Conservation (phyloP, 2,888 invertebrate genomes). For the Philhelius pedissequus region DNA sequence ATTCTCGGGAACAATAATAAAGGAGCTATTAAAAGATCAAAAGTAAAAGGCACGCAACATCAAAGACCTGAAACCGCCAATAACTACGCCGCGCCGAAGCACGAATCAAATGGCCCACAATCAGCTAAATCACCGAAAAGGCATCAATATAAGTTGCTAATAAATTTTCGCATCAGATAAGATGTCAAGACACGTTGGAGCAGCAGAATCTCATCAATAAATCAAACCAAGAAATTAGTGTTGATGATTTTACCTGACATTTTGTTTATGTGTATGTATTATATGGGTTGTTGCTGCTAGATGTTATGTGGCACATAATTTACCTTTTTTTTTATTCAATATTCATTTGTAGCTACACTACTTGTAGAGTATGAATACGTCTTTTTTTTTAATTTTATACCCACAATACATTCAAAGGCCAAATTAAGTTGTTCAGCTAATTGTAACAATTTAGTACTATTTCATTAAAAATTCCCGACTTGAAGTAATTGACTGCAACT, state of each 20-base stretch:
- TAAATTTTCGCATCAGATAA: conserved; percentile 66
- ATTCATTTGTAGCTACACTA: not conserved
- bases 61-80: conserved; percentile 50
- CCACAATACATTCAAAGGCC: no score
- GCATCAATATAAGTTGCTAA: conserved; percentile 64
- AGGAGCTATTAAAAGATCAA: conserved; percentile 60
- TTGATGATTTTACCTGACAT: conserved; percentile 41
- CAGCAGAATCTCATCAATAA: conserved; percentile 47
- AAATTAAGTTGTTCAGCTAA: no score
- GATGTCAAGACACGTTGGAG: not conserved
- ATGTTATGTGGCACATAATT: not conserved
- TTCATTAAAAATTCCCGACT: no score
- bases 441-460: no score
- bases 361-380: not conserved
- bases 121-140: conserved; percentile 60
- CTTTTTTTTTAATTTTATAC: not conserved
- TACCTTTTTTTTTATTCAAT: not conserved
- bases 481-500: no score
- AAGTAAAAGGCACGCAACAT: conserved; percentile 42
- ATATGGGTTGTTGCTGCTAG: not conserved
- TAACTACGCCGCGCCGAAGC: conserved; percentile 47
- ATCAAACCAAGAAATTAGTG: conserved; percentile 53
- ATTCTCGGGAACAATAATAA: conserved; percentile 51
- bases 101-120: conserved; percentile 57
- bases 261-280: not conserved